A percentile compares a stretch with the other conserved stretches of the same genome.
These are phyloP conservation scores for Nycticorax nycticorax DNA, from an alignment of 2,113 vertebrate genomes.

Conservation along the genomic window DNA sequence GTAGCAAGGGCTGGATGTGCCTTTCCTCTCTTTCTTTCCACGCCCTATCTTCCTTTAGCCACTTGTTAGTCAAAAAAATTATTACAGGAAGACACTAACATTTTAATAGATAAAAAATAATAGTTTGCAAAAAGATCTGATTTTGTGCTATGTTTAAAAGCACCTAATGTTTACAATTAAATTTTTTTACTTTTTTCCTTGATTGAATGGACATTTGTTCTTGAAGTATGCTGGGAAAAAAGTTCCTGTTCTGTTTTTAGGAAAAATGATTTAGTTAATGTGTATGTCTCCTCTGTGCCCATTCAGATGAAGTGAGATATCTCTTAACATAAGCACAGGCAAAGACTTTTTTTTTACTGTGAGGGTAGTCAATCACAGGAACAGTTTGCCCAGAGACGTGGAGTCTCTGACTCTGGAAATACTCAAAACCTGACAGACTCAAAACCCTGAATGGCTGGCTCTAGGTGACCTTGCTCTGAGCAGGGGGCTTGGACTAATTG, in stretches of 20 bases:
- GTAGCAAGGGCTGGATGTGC: background rate
- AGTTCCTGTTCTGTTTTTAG: background rate
- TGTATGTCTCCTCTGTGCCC: background rate
- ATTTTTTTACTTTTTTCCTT: background rate
- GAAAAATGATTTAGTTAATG: background rate
- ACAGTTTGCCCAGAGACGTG: background rate
- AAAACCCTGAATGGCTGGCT: accelerated
- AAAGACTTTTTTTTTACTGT: background rate
- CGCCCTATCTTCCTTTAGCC: background rate
- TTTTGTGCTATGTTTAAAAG: background rate
- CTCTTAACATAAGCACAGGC: background rate
- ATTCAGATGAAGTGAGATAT: background rate
- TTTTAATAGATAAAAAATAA: background rate
- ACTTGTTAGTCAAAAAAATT: background rate
- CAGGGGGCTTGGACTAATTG: background rate
- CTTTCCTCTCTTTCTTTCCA: background rate
- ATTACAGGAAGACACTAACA: background rate
- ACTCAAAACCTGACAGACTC: background rate
- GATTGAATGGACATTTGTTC: background rate
- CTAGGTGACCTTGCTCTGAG: background rate
- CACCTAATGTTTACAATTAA: background rate
- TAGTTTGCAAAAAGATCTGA: background rate
- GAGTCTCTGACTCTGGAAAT: background rate
- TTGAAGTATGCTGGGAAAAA: background rate
- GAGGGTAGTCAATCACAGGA: background rate